Base-by-base conservation (phyloP, 1,140 invertebrate species). In the Trichonephila inaurata region DNA sequence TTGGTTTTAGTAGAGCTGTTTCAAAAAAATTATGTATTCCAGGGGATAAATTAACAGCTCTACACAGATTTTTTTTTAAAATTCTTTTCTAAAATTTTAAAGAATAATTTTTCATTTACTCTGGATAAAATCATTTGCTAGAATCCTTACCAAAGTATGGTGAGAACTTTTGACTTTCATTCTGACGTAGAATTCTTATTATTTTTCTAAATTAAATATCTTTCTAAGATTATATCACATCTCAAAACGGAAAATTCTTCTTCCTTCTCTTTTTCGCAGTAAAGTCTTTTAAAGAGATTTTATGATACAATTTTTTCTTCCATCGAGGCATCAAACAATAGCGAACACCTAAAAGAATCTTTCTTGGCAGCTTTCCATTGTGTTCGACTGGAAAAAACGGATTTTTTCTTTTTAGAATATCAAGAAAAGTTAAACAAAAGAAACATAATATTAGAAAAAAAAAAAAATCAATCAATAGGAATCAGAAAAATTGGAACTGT, bases 401-500 rank as follows among this genome's bases (percentile, higher is more conserved):
- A 19, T 18, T 14, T 77, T 40, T 24, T 19, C 7, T 77, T 24
- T 69, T 69, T 28, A 24, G 66, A 24, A 51, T 7, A 51, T 24
- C 24, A 21, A n/a, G n/a, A 14, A 40, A 40, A 40, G 33, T 28
- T 33, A 40, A 77, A 77, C 72, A 77, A 77, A 77, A 40, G 72
- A 77, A 16, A 77, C 10, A 77, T 0, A 51, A 51, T 51, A 40
- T 40, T 77, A 77, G 33, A 77, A 77, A 40, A 5, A 77, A 40
- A 77, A 28, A 33, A 24, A 40, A 33, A 77, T 40, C 33, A 77
- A 77, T 77, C 72, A 77, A 77, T 77, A 77, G 72, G 33, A 77
- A 77, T 77, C 72, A 77, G 72, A 24, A 77, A 40, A 77, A 77
- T 77, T 40, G 28, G 51, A 40, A 5, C 72, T 18, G 16, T 28